A percentile compares a stretch with the other conserved stretches of the same genome.
These are phyloP conservation scores for Cnemophilus loriae DNA, from an alignment of 2,113 vertebrate genomes.

Conservation along the genomic window DNA sequence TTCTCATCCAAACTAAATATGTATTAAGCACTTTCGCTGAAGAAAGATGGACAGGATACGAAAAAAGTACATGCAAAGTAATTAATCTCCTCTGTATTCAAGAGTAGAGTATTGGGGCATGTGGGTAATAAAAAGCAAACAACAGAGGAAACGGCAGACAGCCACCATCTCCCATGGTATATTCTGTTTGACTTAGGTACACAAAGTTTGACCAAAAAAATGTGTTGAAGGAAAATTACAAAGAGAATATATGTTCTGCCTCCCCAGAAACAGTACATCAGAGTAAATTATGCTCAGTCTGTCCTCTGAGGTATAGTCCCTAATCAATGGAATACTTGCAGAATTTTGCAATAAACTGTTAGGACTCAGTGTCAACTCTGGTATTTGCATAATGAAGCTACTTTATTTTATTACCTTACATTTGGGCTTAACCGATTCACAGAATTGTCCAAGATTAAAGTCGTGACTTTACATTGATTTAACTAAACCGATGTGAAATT, in stretches of 20 bases:
- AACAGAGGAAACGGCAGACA: not conserved
- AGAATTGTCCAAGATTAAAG: not conserved
- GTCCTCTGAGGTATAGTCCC: not conserved
- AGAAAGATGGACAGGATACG: rapidly evolving
- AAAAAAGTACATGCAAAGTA: not conserved
- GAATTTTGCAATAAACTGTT: not conserved
- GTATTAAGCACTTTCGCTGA: not conserved
- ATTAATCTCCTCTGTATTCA: not conserved
- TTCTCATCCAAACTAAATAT: not conserved
- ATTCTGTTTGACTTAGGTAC: not conserved
- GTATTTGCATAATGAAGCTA: not conserved
- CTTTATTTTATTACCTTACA: not conserved
- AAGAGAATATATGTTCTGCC: not conserved
- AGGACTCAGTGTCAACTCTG: not conserved
- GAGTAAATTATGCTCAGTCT: not conserved
- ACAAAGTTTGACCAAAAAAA: not conserved
- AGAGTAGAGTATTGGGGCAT: not conserved
- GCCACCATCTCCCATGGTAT: too few species aligned
- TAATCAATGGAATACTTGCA: not conserved
- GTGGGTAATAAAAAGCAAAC: not conserved
- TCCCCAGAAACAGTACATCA: not conserved
- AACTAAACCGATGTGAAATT: not conserved
- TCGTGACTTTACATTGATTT: not conserved
- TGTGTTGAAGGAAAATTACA: not conserved
- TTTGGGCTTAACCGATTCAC: not conserved